These are phyloP conservation scores for Perizoma flavofasciatum DNA, from an alignment of 2,888 invertebrate genomes.

Conservation along the genomic window DNA sequence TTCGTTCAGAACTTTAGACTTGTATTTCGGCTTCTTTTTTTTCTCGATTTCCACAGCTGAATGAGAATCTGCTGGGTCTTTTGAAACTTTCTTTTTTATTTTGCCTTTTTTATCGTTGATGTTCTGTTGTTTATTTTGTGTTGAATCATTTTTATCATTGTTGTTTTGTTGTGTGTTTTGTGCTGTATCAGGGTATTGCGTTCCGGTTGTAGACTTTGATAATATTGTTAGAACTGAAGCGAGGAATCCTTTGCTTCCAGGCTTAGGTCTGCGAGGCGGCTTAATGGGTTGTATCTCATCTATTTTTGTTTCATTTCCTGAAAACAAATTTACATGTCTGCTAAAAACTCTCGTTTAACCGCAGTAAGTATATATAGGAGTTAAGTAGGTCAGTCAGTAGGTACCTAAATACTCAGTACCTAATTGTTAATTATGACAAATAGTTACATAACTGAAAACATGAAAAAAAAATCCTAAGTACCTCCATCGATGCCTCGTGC, in stretches of 20 bases:
- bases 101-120: slow-evolving; percentile 6
- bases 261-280: slow-evolving; percentile 45
- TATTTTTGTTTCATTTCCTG: slow-evolving; percentile 30
- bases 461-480: no score
- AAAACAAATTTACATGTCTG: slow-evolving; percentile 11
- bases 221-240: slow-evolving; percentile 56
- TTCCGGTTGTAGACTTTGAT: slow-evolving; percentile 57
- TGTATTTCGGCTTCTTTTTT: slow-evolving; percentile 42
- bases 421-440: no score
- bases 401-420: no score
- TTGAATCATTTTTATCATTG: slow-evolving; percentile 17
- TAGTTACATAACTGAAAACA: no score
- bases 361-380: no score
- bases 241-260: slow-evolving; percentile 53
- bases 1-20: slow-evolving; percentile 45
- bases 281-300: slow-evolving; percentile 28
- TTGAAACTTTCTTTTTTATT: slow-evolving; percentile 14
- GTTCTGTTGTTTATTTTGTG: not conserved
- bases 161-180: not conserved
- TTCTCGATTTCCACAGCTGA: not conserved
- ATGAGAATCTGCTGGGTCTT: slow-evolving; percentile 7
- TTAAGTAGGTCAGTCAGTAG: no score
- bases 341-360: no score
- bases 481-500: slow-evolving; percentile 11
- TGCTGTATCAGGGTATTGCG: slow-evolving; percentile 53